Percentiles rank a stretch among this genome's conserved stretches.
phyloP scores from a whole-genome alignment of 1,140 invertebrate species.

The Drosophila ficusphila region DNA sequence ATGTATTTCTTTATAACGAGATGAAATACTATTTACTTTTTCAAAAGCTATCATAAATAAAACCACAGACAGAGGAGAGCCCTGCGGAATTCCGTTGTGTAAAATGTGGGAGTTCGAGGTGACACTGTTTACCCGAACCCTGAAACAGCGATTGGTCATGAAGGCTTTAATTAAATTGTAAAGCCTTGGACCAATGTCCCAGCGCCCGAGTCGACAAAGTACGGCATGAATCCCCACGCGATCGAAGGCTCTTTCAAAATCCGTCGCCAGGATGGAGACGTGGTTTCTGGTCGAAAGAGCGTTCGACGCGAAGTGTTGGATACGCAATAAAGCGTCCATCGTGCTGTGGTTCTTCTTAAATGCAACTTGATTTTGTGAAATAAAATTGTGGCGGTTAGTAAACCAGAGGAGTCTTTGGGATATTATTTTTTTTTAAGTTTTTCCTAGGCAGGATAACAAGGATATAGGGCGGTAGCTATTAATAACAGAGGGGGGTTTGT shows the following conservation, averaged over 20 bases:
- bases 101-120: too few relatives aligned
- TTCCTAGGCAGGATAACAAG: neutral
- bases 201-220: too few relatives aligned
- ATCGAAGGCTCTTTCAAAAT: neutral
- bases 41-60: neutral
- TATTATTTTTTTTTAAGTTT: neutral
- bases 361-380: neutral
- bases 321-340: neutral
- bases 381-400: neutral
- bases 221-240: neutral
- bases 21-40: neutral
- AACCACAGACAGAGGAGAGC: neutral
- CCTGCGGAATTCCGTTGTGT: neutral
- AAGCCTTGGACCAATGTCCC: too few relatives aligned
- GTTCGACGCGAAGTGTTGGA: constrained; percentile 4
- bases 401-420: neutral
- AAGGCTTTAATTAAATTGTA: too few relatives aligned
- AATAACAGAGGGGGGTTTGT: neutral
- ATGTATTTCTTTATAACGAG: too few relatives aligned
- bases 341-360: neutral
- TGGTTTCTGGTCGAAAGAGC: too few relatives aligned
- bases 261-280: too few relatives aligned
- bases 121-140: neutral
- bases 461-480: neutral
- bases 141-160: neutral